Base-by-base conservation (phyloP, 2,797 vertebrate genomes). In the Leptatherina wallacei region DNA sequence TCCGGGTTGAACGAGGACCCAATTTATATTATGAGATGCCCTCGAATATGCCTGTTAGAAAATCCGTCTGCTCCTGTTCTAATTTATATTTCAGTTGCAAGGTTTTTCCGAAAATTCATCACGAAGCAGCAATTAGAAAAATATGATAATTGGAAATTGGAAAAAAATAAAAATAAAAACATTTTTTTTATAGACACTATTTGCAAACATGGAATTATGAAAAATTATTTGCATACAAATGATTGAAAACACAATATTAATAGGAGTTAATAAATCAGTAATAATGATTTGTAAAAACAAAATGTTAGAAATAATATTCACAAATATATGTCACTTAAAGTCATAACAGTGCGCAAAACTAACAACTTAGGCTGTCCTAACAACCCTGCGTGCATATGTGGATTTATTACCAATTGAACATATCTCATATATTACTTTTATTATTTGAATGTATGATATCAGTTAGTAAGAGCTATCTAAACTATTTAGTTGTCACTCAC, bases 1-100 rank as follows among this genome's bases (percentile, higher is more conserved):
- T 93, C 93, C 92, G 82, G 85, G 85, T 91, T 86, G 1, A 1
- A 16, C 6, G 59, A 88, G 88, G 89, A 91, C 93, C 92, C 69
- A 0, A 3, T 6, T 0, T 16, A 0, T 18, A 30, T 0, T 2
- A 0, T 27, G 2, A 71, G 87, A 3, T 42, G 89, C 9, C 86
- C 62, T 57, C 1, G 1, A 32, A 44, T 52, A 32, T 89, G 92
- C 93, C 93, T 91, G 92, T 87, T 36, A 6, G 40, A 83, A 91
- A 91, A 76, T 60, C 24, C 0, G 0, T 10, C n/a, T 3, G 1
- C 16, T 14, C 57, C 10, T 44, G 4, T 71, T 64, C 5, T 51
- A 5, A 10, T 36, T 9, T 8, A 1, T 44, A 16, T 33, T 18
- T 47, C 0, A 42, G 8, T 40, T 49, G 0, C 22, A 33, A 6